Base-by-base conservation (phyloP, 1,140 invertebrate genomes). In the Sitobion miscanthi region DNA sequence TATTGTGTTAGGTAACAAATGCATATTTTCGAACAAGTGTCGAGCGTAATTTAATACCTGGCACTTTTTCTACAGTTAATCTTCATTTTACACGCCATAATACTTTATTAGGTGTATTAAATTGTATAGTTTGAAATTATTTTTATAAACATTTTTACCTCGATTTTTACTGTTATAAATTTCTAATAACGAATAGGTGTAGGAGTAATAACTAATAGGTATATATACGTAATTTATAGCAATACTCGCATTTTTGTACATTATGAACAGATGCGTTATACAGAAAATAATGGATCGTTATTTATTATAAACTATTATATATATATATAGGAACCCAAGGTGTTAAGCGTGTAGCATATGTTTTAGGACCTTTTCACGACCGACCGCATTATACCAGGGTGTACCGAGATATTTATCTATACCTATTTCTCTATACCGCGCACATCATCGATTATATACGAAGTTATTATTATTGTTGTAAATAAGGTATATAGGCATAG, bases 201-300 rank as follows among this genome's bases (percentile, higher is more conserved):
- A 69, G 30, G 62, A 30, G 30, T 69, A 30, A 54, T 54, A 54
- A 54, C 52, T 54, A 54, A 54, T 14, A 69, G 30, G 30, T 77
- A 77, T 69, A 77, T 77, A 77, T 77, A 77, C 14, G 14, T 77
- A 77, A 77, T 77, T 77, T 77, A 35, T 77, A 77, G 62, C 14
- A 35, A n/a, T 77, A 14, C 62, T 77, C 7, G 14, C n/a, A n/a
- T 35, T 77, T 77, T 83, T 83, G 21, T 38, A 83, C 77, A 83
- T 38, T 83, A 83, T 83, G 35, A 83, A 83, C 83, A 85, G 42
- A 45, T 85, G 42, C 42, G 83, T 85, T 85, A 45, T 85, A 85
- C 21, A 85, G 38, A 85, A 85, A 85, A 85, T 85, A 85, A 42
- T 42, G 83, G 83, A 85, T 42, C 35, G 35, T 83, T 38, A 83